phyloP scores from a whole-genome alignment of 2,113 vertebrate genomes.

The Caracal caracal region DNA sequence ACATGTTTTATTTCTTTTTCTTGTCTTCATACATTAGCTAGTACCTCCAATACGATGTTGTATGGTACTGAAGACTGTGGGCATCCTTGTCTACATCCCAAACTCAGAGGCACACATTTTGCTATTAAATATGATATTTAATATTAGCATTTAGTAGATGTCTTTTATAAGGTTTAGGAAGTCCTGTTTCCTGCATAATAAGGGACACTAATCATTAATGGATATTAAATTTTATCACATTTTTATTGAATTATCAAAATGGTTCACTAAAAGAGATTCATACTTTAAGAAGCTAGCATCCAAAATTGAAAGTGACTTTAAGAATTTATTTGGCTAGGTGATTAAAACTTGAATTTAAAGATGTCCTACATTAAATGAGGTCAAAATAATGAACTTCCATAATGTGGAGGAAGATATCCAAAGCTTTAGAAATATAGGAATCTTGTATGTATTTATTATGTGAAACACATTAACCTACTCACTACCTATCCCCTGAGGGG shows the following conservation, averaged over 20 bases:
- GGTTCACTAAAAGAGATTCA: background rate
- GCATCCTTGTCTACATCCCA: background rate
- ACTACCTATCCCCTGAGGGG: background rate
- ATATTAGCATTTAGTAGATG: background rate
- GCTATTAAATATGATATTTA: background rate
- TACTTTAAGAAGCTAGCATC: background rate
- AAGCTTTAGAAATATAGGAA: background rate
- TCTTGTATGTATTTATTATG: background rate
- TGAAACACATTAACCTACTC: background rate
- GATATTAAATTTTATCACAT: background rate
- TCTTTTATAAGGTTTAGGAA: background rate
- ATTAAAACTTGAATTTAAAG: background rate
- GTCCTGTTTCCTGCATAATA: background rate
- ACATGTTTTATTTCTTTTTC: background rate
- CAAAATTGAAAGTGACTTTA: background rate
- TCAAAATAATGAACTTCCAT: background rate
- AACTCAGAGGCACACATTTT: background rate
- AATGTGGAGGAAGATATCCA: background rate
- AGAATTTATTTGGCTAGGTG: background rate
- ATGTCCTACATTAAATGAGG: background rate
- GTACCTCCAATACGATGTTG: background rate
- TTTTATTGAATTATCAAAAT: background rate
- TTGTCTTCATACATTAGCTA: background rate
- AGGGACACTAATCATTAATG: background rate
- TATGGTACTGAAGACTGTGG: background rate